Evolutionary conservation across 1,140 invertebrate genomes (phyloP), one percentile per base, ranked within the genome.

Genomic region (Drosophila guanche): DNA sequence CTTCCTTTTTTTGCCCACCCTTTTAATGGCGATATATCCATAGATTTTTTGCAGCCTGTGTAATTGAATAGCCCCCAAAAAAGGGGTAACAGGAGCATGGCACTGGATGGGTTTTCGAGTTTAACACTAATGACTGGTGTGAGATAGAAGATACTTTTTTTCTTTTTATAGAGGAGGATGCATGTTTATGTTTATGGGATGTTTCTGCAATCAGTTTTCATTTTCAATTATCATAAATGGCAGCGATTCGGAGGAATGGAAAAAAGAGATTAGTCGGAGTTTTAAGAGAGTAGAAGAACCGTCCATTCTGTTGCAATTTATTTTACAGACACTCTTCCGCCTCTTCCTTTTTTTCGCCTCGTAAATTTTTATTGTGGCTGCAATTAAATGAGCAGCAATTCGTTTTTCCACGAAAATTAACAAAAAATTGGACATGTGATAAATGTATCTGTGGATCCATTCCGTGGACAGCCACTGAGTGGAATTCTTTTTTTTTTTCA

Each of bases 291-390:
- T 2, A 33, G 29, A 33, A 27, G 5, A 27, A 27, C 5, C 5
- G 1, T 6, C 5, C 5, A 27, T 6, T 27, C 5, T 5, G 25
- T 27, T 27, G 25, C 42, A 61, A 61, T 40, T 46, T 46, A 40
- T 48, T 23, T 42, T 10, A 12, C 5, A 37, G 60, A 27, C 20
- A 22, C 29, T 10, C 62, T 67, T 41, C 55, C 29, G 41, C 42
- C 41, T 67, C 47, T 66, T 41, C 27, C 40, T 47, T 20, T 16
- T 51, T 68, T 54, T 29, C 23, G 20, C 12, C 54, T 52, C 52
- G 81, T 80, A 80, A 81, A 80, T 80, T 77, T 54, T 12, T n/a
- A 63, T 52, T 80, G 78, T 4, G 67, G 61, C 67, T 50, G 78
- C 78, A 72, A 77, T 81, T 80, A 80, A 80, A 56, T 68, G 61